These are phyloP conservation scores for Napeogenes inachia DNA, from an alignment of 2,888 invertebrate genomes.

Conservation along the genomic window DNA sequence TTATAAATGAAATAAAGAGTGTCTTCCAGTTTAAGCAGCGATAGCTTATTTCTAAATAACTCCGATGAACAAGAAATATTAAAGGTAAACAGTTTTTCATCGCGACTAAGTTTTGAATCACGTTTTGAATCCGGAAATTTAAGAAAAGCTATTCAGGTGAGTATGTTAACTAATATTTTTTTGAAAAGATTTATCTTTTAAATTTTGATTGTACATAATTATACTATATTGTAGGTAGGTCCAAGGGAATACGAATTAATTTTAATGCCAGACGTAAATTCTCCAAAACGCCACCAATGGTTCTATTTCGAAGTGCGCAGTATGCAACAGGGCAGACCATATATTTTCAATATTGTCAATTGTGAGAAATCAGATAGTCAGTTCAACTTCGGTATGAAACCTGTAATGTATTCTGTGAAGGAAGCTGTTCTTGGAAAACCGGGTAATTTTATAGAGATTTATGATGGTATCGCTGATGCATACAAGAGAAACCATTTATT, in stretches of 20 bases:
- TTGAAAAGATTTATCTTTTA: neutral
- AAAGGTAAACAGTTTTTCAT: conserved; percentile 57
- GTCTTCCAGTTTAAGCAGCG: conserved; percentile 50
- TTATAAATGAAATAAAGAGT: neutral
- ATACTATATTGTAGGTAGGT: conserved; percentile 77
- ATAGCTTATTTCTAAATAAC: conserved; percentile 59
- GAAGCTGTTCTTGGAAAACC: conserved; percentile 79
- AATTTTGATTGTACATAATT: neutral
- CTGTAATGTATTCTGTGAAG: conserved; percentile 88
- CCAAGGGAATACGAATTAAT: conserved; percentile 89
- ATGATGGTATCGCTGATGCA: neutral
- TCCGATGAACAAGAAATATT: conserved; percentile 72
- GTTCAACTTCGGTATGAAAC: conserved; percentile 93
- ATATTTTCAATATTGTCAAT: conserved; percentile 91
- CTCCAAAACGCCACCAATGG: conserved; percentile 89
- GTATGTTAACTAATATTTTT: conserved; percentile 4
- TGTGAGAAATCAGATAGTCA: conserved; percentile 92
- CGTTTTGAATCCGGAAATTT: conserved; percentile 93
- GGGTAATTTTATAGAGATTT: conserved; percentile 46
- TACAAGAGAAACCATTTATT: too few species aligned
- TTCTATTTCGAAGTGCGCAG: conserved; percentile 93
- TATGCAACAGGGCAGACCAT: conserved; percentile 82
- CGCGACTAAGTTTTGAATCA: conserved; percentile 84
- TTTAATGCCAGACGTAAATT: conserved; percentile 89
- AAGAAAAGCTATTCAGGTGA: conserved; percentile 86